Evolutionary conservation across 2,797 vertebrate species (phyloP), one percentile per base, ranked within the genome.

Genomic region (Corythornis leucogaster): DNA sequence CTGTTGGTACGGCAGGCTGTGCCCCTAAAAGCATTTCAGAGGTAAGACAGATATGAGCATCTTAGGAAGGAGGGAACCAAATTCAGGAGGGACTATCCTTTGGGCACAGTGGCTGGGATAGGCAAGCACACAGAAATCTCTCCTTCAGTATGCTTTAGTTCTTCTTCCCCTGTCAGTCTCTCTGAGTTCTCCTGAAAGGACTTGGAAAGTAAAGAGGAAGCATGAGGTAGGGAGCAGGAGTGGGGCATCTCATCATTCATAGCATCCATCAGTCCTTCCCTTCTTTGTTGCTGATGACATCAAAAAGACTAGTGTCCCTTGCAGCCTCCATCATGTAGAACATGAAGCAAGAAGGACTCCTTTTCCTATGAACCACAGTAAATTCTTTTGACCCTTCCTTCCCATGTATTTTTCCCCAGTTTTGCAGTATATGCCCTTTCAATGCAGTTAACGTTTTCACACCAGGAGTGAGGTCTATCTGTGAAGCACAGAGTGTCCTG

Each of bases 61-160:
- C 57, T 46, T 66, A 30, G 11, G 11, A 69, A 20, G 5, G 30
- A 48, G 33, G 8, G 30, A 57, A 35, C 11, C 33, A 70, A 42
- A 55, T 20, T 62, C 30, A 20, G 5, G 30, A 48, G 33, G 8
- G 30, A 57, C 18, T 30, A 7, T 31, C 2, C 15, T 74, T 68
- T 31, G 38, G 11, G 22, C 0, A 0, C 42, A 42, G 67, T 9
- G 20, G 15, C 12, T 62, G 26, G 15, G 62, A 70, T 53, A 33
- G 53, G 25, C 31, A 57, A 81, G 15, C n/a, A 80, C 50, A 8
- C 43, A 38, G 35, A 85, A 64, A 43, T 14, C 10, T 61, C 15
- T 75, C 30, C 15, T 31, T 74, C 17, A 24, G 6, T 38, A 71
- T 35, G 17, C 8, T 26, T 79, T 62, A 79, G 24, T 13, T 76